These are phyloP conservation scores for Hemicentrotus pulcherrimus DNA, from an alignment of 35 echinoderm and acorn worm species.

Conservation along the genomic window DNA sequence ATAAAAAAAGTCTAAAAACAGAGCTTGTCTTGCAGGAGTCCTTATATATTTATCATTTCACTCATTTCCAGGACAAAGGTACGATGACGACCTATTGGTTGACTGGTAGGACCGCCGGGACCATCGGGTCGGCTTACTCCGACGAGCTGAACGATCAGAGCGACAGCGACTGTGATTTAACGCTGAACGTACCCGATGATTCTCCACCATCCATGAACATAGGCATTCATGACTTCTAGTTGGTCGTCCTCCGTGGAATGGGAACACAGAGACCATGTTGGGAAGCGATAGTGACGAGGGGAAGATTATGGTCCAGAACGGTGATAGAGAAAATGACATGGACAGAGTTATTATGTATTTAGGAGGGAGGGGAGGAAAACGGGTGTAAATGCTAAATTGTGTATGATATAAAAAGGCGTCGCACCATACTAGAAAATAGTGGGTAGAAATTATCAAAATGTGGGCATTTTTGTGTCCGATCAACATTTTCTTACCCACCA, in stretches of 20 bases:
- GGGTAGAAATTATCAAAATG: too few species aligned
- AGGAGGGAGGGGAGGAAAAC: neutral
- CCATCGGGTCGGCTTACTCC: neutral
- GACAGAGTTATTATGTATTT: neutral
- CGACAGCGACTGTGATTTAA: slow-evolving; percentile 43
- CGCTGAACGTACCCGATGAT: slow-evolving; percentile 54
- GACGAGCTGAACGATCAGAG: neutral
- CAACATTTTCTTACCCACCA: too few species aligned
- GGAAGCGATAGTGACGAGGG: too few species aligned
- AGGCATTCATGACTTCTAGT: neutral
- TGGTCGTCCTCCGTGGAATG: neutral
- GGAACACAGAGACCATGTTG: too few species aligned
- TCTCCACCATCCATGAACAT: neutral
- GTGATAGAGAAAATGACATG: neutral
- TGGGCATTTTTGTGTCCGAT: too few species aligned
- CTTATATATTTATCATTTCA: neutral
- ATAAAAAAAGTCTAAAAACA: too few species aligned
- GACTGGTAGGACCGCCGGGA: slow-evolving; percentile 14
- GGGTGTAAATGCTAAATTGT: too few species aligned
- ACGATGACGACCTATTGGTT: slow-evolving; percentile 69
- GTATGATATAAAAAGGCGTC: too few species aligned
- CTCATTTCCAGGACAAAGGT: slow-evolving; percentile 41
- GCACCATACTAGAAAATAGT: too few species aligned
- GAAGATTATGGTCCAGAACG: too few species aligned
- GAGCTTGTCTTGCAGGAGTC: too few species aligned